A percentile compares a stretch with the other conserved stretches of the same genome.
Evolutionary conservation across 2,113 vertebrate genomes (phyloP).

Genomic region (Stegostoma tigrinum): DNA sequence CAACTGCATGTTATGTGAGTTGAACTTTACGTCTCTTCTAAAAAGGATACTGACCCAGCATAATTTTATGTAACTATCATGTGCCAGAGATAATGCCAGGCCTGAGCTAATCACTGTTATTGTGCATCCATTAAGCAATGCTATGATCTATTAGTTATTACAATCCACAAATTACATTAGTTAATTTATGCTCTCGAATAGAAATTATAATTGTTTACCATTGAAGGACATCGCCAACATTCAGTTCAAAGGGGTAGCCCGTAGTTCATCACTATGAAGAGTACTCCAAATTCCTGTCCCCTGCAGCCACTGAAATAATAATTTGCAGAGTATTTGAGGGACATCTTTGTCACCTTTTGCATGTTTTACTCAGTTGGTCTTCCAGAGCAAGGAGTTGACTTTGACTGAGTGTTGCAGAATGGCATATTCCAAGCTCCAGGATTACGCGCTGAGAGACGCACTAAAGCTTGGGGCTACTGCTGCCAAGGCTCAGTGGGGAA

Average conservation of each 20-base stretch:
- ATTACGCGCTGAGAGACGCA: too few species aligned
- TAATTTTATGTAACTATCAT: background rate
- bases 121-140: conserved; percentile 3
- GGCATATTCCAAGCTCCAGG: too few species aligned
- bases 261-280: background rate
- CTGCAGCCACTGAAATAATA: background rate
- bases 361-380: background rate
- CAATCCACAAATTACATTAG: background rate
- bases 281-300: background rate
- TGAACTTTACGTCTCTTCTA: background rate
- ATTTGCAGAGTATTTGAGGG: background rate
- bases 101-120: background rate
- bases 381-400: too few species aligned
- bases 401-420: too few species aligned
- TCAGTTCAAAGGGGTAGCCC: background rate
- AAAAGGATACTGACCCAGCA: conserved; percentile 10
- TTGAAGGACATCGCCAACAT: background rate
- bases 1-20: background rate
- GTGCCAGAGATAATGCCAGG: background rate
- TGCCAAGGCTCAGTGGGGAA: too few species aligned
- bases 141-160: background rate
- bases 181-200: background rate
- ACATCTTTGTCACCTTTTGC: background rate
- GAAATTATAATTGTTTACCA: background rate
- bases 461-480: too few species aligned